These are phyloP conservation scores for Idaea biselata DNA, from an alignment of 2,888 invertebrate genomes.

Conservation along the genomic window DNA sequence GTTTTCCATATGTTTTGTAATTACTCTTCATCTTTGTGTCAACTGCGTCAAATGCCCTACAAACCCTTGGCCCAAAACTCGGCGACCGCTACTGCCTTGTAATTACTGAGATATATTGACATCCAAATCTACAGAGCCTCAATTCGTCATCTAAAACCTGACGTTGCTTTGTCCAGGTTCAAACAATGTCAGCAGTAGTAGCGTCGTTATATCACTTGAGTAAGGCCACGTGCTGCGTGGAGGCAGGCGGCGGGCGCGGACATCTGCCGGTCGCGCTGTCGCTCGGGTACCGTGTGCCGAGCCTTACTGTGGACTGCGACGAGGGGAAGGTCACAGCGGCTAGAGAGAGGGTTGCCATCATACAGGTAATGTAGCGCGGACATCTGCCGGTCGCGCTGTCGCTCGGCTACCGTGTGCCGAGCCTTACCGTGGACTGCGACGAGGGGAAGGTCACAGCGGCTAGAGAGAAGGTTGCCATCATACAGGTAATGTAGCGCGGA, in stretches of 20 bases:
- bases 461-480: constrained; percentile 82
- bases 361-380: constrained; percentile 81
- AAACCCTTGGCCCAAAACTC: too few species aligned
- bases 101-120: too few species aligned
- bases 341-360: constrained; percentile 82
- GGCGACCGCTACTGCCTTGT: too few species aligned
- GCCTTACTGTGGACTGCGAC: constrained; percentile 91
- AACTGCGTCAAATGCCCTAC: too few species aligned
- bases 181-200: constrained; percentile 82
- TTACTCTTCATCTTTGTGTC: too few species aligned
- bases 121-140: too few species aligned
- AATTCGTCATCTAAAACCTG: too few species aligned
- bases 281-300: constrained; percentile 84
- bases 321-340: constrained; percentile 69
- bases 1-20: too few species aligned
- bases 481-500: constrained; percentile 81
- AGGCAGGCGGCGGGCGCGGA: constrained; percentile 95
- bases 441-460: constrained; percentile 69
- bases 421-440: constrained; percentile 91
- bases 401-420: constrained; percentile 84
- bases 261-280: constrained; percentile 89
- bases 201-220: constrained; percentile 80
- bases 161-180: constrained; percentile 68
- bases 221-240: constrained; percentile 88
- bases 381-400: constrained; percentile 89